A percentile compares a stretch with the other conserved stretches of the same genome.
Evolutionary conservation across 2,797 vertebrate species (phyloP).

Genomic region (Thalassophryne amazonica): DNA sequence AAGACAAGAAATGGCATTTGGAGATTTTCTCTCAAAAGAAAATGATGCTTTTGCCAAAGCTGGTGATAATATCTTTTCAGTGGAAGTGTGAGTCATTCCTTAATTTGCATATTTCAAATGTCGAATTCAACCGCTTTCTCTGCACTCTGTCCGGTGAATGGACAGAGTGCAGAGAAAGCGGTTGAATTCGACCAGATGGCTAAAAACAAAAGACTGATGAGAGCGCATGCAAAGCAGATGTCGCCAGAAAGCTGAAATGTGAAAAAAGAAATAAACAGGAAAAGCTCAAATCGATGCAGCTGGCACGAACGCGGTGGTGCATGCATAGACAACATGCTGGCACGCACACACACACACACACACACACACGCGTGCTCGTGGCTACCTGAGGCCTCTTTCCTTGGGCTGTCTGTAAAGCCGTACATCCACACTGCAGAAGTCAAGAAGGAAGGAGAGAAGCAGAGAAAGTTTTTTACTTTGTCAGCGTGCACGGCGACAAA

Average conservation of each 20-base stretch:
- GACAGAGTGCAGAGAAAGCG: slow-evolving; percentile 11
- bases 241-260: slow-evolving; percentile 15
- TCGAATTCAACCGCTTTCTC: too few relatives aligned
- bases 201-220: slow-evolving; percentile 4
- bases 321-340: slow-evolving; percentile 43
- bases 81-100: too few relatives aligned
- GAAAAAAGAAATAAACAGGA: slow-evolving; percentile 26
- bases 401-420: slow-evolving; percentile 94
- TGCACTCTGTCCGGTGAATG: too few relatives aligned
- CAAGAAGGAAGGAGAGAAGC: slow-evolving; percentile 61
- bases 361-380: too few relatives aligned
- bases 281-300: slow-evolving; percentile 29
- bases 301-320: slow-evolving; percentile 11
- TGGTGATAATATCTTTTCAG: too few relatives aligned
- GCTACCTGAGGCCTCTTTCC: slow-evolving; percentile 92
- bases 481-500: slow-evolving; percentile 56
- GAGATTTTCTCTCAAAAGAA: too few relatives aligned
- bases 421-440: slow-evolving; percentile 95
- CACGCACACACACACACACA: slow-evolving; percentile 62
- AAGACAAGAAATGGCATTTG: too few relatives aligned
- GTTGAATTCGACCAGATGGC: slow-evolving; percentile 34
- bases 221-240: slow-evolving; percentile 53
- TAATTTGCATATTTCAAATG: too few relatives aligned
- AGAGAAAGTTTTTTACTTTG: slow-evolving; percentile 68
- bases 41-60: too few relatives aligned